These are phyloP conservation scores for Drosophila mayri DNA, from an alignment of 1,140 invertebrate species.

Conservation along the genomic window DNA sequence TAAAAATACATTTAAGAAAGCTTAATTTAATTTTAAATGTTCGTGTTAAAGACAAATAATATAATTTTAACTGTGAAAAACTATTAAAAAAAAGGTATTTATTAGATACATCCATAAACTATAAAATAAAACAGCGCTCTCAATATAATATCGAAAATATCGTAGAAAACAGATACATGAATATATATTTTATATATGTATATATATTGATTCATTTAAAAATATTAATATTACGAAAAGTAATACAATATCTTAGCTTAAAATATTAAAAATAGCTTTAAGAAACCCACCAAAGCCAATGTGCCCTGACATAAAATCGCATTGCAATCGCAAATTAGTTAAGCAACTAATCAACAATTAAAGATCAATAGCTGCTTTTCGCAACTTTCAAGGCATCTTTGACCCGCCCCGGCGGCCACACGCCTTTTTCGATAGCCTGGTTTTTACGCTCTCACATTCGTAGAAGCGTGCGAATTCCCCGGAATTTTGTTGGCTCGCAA, in stretches of 20 bases:
- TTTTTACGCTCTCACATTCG: slow-evolving; percentile 45
- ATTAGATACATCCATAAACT: not conserved
- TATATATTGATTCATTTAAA: too few species aligned
- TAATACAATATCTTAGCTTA: too few species aligned
- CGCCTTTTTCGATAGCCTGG: slow-evolving; percentile 15
- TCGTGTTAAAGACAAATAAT: not conserved
- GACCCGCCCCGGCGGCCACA: not conserved
- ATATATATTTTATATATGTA: not conserved
- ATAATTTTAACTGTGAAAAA: not conserved
- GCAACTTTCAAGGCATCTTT: slow-evolving; percentile 32
- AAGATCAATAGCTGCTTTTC: slow-evolving; percentile 3
- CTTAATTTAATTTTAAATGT: not conserved
- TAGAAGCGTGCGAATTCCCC: slow-evolving; percentile 54
- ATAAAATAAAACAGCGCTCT: not conserved
- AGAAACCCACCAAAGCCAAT: not conserved
- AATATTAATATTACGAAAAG: too few species aligned
- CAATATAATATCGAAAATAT: not conserved
- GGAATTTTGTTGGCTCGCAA: slow-evolving; percentile 16
- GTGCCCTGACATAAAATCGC: not conserved
- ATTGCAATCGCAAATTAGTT: not conserved
- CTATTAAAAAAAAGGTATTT: not conserved
- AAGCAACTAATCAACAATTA: not conserved
- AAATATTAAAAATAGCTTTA: not conserved
- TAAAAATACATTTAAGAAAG: not conserved
- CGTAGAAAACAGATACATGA: not conserved